A percentile compares a stretch with the other conserved stretches of the same genome.
Evolutionary conservation across 1,140 invertebrate species (phyloP).

Genomic region (Anagrus nilaparvatae): DNA sequence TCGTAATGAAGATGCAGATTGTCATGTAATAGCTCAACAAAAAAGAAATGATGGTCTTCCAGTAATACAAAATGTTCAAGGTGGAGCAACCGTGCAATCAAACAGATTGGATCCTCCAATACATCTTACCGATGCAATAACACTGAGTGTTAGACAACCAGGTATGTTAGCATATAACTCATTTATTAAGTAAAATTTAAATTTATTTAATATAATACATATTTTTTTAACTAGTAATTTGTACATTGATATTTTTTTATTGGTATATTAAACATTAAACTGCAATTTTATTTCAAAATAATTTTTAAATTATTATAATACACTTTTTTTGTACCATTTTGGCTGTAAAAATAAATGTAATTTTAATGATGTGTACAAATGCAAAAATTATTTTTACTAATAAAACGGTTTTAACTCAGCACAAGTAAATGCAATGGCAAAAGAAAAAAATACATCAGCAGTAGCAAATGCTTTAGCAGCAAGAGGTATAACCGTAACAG

Average conservation of each 20-base stretch:
- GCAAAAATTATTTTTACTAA: conserved; percentile 31
- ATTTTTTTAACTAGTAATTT: conserved; percentile 1
- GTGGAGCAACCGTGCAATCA: conserved; percentile 39
- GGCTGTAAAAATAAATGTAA: conserved; percentile 21
- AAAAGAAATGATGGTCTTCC: conserved; percentile 60
- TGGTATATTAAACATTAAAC: conserved; percentile 7
- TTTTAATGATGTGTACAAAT: conserved; percentile 21
- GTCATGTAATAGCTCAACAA: conserved; percentile 59
- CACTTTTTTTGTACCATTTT: neutral
- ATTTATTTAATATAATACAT: conserved; percentile 5
- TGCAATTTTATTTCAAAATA: conserved; percentile 13
- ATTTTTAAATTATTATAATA: conserved; percentile 1
- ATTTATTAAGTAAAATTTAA: neutral
- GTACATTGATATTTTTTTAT: conserved; percentile 1
- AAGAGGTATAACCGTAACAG: conserved; percentile 64
- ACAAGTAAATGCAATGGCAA: conserved; percentile 33
- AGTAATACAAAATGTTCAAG: conserved; percentile 63
- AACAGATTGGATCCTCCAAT: conserved; percentile 47
- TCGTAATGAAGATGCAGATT: conserved; percentile 51
- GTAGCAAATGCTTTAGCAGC: conserved; percentile 65
- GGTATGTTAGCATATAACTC: conserved; percentile 20
- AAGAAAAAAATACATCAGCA: conserved; percentile 56
- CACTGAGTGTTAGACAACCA: conserved; percentile 51
- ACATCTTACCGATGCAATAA: conserved; percentile 53
- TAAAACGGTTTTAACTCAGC: conserved; percentile 36